Evolutionary conservation across 1,140 invertebrate genomes (phyloP).

Genomic region (Anoplolepis gracilipes): DNA sequence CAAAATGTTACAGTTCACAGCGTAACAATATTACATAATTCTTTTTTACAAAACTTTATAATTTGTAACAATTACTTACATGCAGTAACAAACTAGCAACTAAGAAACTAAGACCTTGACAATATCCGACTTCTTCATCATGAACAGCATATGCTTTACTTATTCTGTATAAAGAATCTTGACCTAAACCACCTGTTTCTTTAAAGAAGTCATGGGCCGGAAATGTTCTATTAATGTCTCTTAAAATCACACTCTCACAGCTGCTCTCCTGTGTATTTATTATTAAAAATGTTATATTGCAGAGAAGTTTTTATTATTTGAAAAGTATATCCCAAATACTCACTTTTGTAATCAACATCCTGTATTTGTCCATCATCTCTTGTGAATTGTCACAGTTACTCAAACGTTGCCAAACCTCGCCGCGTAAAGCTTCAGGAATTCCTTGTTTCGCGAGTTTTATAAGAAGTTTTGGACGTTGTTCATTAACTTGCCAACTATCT

Average conservation of each 20-base stretch:
- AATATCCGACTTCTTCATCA: constrained; percentile 99
- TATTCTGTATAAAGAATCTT: constrained; percentile 98
- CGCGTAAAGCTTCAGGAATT: constrained; percentile 97
- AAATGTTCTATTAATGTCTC: constrained; percentile 99
- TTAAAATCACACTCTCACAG: constrained; percentile 96
- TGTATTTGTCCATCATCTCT: constrained; percentile 96
- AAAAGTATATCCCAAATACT: constrained; percentile 38
- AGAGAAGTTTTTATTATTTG: neutral
- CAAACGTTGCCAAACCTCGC: constrained; percentile 98
- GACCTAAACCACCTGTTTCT: constrained; percentile 95
- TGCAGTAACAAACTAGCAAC: constrained; percentile 97
- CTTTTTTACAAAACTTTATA: constrained; percentile 33
- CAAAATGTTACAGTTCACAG: constrained; percentile 2
- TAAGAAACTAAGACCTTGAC: constrained; percentile 98
- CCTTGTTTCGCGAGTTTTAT: constrained; percentile 93
- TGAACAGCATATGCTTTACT: constrained; percentile 99
- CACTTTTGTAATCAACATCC: constrained; percentile 96
- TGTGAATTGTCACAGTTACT: constrained; percentile 94
- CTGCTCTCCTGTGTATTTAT: constrained; percentile 90
- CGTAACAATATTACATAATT: too few species aligned
- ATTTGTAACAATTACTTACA: constrained; percentile 88
- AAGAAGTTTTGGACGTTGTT: constrained; percentile 92
- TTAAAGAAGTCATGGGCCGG: constrained; percentile 99
- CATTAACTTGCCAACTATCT: constrained; percentile 91
- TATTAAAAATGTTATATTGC: constrained; percentile 18